These are phyloP conservation scores for Psammodynastes pulverulentus DNA, from an alignment of 2,113 vertebrate genomes.

Conservation along the genomic window DNA sequence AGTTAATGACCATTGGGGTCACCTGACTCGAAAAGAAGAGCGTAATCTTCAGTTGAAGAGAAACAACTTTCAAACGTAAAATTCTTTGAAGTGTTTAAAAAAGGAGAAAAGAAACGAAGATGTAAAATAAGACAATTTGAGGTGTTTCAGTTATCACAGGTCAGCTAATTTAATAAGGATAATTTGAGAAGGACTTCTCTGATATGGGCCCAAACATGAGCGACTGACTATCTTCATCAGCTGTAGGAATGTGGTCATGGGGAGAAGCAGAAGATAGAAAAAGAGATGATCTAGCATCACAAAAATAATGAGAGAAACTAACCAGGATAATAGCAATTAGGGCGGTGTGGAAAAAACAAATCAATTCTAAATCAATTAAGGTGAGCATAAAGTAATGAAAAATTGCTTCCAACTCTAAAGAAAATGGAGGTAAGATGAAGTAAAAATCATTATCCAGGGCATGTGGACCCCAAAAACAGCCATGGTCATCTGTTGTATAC, in stretches of 20 bases:
- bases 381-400: not conserved
- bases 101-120: not conserved
- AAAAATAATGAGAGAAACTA: not conserved
- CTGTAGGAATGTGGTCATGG: not conserved
- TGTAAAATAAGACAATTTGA: not conserved
- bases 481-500: not conserved
- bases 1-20: constrained; percentile 78
- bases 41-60: constrained; percentile 29
- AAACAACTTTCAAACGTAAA: constrained; percentile 16
- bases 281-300: not conserved
- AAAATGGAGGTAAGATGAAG: not conserved
- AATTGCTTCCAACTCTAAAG: not conserved
- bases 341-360: not conserved
- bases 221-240: not conserved
- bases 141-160: not conserved
- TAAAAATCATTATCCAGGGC: not conserved
- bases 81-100: rapidly evolving
- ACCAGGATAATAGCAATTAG: not conserved
- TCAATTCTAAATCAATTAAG: not conserved
- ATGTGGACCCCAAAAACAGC: not conserved
- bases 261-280: not conserved
- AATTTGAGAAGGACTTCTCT: rapidly evolving
- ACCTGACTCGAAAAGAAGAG: constrained; percentile 1
- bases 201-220: not conserved
- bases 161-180: rapidly evolving